Base-by-base conservation (phyloP, 2,888 invertebrate genomes). In the Rotaria magnacalcarata region DNA sequence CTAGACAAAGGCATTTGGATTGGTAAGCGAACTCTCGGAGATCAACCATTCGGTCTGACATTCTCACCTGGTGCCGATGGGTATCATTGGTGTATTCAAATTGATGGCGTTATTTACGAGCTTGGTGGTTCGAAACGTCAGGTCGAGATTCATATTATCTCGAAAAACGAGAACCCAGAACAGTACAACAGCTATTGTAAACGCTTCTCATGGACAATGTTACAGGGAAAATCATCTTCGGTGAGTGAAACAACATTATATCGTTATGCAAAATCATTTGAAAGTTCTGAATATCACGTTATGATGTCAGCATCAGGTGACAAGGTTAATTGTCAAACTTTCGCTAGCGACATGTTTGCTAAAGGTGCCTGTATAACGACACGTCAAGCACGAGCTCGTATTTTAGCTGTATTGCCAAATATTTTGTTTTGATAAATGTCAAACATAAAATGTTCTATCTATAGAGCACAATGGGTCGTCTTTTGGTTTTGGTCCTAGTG, bases 31-130 rank as follows among this genome's bases (percentile, higher is more conserved):
- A 41, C 7, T 74, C 74, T 74, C 6, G 24, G 41, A 2, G 74
- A 41, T 34, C 74, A 74, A 41, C 41, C 41, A 41, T 41, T 74
- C 0, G 10, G 74, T 74, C 10, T 41, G 1, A 41, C 74, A 1
- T 41, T 74, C 14, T 4, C 5, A 0, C 74, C 74, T 8, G 74
- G 74, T 16, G 0, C 19, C 10, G 74, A 74, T 74, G 16, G 2
- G 4, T 41, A 19, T 41, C 74, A 74, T 74, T 74, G 74, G 74
- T 41, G 74, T 74, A 74, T 74, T 74, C 74, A 74, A 34, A 74
- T 74, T 19, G 16, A 74, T 41, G 74, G 74, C 34, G 41, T 19
- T 19, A 74, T 74, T 8, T 74, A 74, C 41, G 16, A 74, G 3
- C 10, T 74, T 19, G 16, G 14, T 74, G 16, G 0, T 1, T 2